phyloP scores from a whole-genome alignment of 2,888 invertebrate genomes.

The Archips crataeganus region DNA sequence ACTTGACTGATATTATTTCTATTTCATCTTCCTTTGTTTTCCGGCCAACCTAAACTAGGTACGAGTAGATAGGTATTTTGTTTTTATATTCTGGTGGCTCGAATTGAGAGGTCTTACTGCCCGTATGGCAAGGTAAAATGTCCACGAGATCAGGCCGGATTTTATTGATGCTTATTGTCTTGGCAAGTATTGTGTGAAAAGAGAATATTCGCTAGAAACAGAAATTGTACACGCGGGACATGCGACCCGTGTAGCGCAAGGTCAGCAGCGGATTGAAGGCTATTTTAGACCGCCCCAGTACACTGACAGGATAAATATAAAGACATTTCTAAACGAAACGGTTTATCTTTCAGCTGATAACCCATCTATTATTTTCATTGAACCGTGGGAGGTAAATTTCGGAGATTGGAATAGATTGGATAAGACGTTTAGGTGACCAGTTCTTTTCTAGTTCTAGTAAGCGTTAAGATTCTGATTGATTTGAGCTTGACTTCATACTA shows the following conservation, averaged over 20 bases:
- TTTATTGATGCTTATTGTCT: constrained; percentile 2
- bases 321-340: constrained; percentile 31
- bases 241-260: constrained; percentile 38
- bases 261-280: constrained; percentile 39
- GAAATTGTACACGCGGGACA: constrained; percentile 34
- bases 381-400: constrained; percentile 12
- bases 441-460: background rate
- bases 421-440: background rate
- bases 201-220: constrained; percentile 34
- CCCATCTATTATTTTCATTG: constrained; percentile 9
- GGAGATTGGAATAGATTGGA: constrained; percentile 7
- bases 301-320: constrained; percentile 15
- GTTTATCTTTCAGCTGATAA: constrained; percentile 18
- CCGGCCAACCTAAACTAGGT: background rate
- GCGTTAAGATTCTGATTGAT: background rate
- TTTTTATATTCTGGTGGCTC: background rate
- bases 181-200: constrained; percentile 21
- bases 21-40: background rate
- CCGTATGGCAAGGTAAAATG: background rate
- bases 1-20: background rate
- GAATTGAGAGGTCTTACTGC: background rate
- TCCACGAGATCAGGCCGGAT: background rate
- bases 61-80: background rate
- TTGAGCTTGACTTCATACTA: background rate
- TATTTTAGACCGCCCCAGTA: constrained; percentile 38